A percentile compares a stretch with the other conserved stretches of the same genome.
These are phyloP conservation scores for Orthosia cruda DNA, from an alignment of 2,888 invertebrate species.

Conservation along the genomic window DNA sequence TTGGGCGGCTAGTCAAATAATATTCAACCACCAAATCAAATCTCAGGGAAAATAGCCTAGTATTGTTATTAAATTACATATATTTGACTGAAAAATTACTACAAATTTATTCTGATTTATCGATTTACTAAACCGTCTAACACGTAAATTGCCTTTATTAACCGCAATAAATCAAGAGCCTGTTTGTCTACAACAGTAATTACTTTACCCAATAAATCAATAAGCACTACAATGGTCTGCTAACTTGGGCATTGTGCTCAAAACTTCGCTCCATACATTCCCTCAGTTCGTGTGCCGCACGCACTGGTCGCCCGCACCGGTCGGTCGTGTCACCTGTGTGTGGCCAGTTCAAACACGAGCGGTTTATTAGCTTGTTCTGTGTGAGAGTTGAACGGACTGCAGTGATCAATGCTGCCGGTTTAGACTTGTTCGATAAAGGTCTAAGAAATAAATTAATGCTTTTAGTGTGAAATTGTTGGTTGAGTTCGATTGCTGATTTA, in stretches of 20 bases:
- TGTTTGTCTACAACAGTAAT: conserved; percentile 17
- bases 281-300: background rate
- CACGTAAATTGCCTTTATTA: conserved; percentile 3
- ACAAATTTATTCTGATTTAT: background rate
- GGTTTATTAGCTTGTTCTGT: conserved; percentile 26
- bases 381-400: conserved; percentile 6
- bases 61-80: no score
- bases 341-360: conserved; percentile 1
- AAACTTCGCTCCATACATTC: conserved; percentile 33
- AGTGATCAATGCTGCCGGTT: background rate
- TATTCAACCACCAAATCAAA: background rate
- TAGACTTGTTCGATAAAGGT: background rate
- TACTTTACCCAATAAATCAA: conserved; percentile 43
- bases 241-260: conserved; percentile 40
- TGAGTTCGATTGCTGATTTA: background rate
- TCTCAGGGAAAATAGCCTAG: no score
- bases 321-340: background rate
- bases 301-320: conserved; percentile 15
- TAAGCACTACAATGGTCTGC: conserved; percentile 18
- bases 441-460: conserved; percentile 18
- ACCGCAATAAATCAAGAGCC: conserved; percentile 14
- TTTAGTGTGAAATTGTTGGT: background rate
- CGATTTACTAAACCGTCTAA: background rate
- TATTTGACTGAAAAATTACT: background rate
- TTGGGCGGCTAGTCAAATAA: background rate